These are phyloP conservation scores for Plemyria rubiginata DNA, from an alignment of 2,888 invertebrate genomes.

Conservation along the genomic window DNA sequence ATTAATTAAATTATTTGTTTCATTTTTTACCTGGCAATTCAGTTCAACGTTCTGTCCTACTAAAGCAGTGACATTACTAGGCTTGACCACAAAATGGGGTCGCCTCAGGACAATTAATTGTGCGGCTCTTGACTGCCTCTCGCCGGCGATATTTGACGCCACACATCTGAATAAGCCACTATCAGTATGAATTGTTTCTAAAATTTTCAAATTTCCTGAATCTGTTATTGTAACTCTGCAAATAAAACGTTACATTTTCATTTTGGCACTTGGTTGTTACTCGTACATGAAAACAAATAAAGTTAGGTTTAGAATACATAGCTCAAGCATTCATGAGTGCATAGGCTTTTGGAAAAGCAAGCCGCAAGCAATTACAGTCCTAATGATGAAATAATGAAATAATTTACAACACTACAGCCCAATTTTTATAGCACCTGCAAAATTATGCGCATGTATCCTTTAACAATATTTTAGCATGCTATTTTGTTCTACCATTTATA, in stretches of 20 bases:
- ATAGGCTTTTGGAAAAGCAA: background rate
- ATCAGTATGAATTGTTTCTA: slow-evolving; percentile 94
- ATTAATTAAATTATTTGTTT: background rate
- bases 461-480: too few species aligned
- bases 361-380: background rate
- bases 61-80: slow-evolving; percentile 92
- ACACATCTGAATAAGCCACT: slow-evolving; percentile 96
- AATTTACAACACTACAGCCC: background rate
- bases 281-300: slow-evolving; percentile 47
- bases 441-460: too few species aligned
- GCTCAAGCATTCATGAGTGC: background rate
- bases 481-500: background rate
- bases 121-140: slow-evolving; percentile 92
- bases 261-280: too few species aligned
- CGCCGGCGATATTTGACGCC: slow-evolving; percentile 96
- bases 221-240: slow-evolving; percentile 91
- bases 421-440: too few species aligned
- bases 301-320: background rate
- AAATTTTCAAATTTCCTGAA: slow-evolving; percentile 95
- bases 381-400: background rate
- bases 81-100: slow-evolving; percentile 94
- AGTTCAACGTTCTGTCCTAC: slow-evolving; percentile 94
- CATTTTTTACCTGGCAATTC: slow-evolving; percentile 87
- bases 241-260: slow-evolving; percentile 31
- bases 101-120: slow-evolving; percentile 93